Evolutionary conservation across 2,888 invertebrate genomes (phyloP).

Genomic region (Leptinotarsa peninsularis): DNA sequence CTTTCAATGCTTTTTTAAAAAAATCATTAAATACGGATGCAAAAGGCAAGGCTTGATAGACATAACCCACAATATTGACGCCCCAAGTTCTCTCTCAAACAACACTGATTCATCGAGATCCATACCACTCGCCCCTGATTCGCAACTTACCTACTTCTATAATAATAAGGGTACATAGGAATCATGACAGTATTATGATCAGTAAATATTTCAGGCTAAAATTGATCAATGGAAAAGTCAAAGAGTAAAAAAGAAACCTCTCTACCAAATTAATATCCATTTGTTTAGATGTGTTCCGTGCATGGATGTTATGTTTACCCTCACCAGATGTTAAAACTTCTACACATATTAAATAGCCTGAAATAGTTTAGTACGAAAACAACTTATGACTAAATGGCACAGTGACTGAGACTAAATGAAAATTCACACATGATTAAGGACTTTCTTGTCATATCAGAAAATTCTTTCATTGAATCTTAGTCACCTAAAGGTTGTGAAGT

Average conservation of each 20-base stretch:
- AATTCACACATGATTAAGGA: neutral
- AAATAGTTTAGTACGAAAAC: slow-evolving; percentile 46
- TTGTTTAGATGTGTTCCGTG: slow-evolving; percentile 1
- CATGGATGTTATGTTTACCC: slow-evolving; percentile 22
- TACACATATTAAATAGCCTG: slow-evolving; percentile 48
- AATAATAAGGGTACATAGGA: slow-evolving; percentile 56
- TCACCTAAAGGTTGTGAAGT: neutral
- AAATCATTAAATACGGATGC: no score
- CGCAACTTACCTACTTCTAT: slow-evolving; percentile 49
- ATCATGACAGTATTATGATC: slow-evolving; percentile 55
- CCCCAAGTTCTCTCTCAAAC: slow-evolving; percentile 57
- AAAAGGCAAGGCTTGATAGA: slow-evolving; percentile 63
- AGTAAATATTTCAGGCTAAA: slow-evolving; percentile 58
- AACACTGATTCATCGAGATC: slow-evolving; percentile 43
- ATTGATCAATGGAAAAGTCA: slow-evolving; percentile 14
- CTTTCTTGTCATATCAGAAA: neutral
- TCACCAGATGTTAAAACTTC: slow-evolving; percentile 31
- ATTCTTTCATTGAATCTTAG: neutral
- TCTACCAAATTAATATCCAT: slow-evolving; percentile 54
- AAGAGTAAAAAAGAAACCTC: slow-evolving; percentile 59
- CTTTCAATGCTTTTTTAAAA: neutral
- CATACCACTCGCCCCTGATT: slow-evolving; percentile 53
- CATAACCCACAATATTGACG: slow-evolving; percentile 66
- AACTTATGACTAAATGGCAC: slow-evolving; percentile 33
- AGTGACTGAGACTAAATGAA: slow-evolving; percentile 7